Evolutionary conservation across 2,113 vertebrate species (phyloP), one percentile per base, ranked within the genome.

Genomic region (Xenopus laevis): DNA sequence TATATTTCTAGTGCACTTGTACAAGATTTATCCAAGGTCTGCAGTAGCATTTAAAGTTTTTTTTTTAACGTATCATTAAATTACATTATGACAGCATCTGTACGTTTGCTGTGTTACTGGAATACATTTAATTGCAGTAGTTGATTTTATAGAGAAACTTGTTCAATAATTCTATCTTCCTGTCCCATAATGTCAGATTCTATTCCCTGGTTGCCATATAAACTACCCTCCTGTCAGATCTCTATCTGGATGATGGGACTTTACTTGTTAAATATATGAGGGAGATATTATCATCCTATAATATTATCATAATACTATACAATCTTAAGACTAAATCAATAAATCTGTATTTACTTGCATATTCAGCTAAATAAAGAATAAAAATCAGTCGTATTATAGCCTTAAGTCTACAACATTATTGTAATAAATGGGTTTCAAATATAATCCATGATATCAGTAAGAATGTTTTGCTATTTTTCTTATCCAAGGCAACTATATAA

Each of bases 21-120:
- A 40, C 18, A 30, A 57, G 66, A 77, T 77, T 77, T 70, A 77
- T 77, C 59, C 15, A 18, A 15, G 10, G 57, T 64, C 18, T 30
- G 66, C 47, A 64, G 15, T 55, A 33, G 59, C 59, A 76, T 76
- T 69, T 75, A 62, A 75, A 75, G 65, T 75, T 18, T 75, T 47
- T 47, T 47, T 47, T 33, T 33, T 33, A 60, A 61, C 40, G 16
- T 44, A 47, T 21, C 65, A 63, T 68, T 77, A 77, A 57, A 70
- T 70, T 69, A 70, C 44, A 30, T 45, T 46, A 18, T 45, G 67
- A 64, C 46, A 69, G 50, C 30, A 69, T 76, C 61, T 69, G 30
- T 55, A 77, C n/a, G 30, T 64, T 55, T 57, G 46, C 27, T 53
- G 46, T 44, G 21, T 62, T 47, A 57, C 30, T 70, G 15, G 20